Base-by-base conservation (phyloP, 30 jellyfish, hydroid and myxozoan genomes). In the Hydractinia echinata region DNA sequence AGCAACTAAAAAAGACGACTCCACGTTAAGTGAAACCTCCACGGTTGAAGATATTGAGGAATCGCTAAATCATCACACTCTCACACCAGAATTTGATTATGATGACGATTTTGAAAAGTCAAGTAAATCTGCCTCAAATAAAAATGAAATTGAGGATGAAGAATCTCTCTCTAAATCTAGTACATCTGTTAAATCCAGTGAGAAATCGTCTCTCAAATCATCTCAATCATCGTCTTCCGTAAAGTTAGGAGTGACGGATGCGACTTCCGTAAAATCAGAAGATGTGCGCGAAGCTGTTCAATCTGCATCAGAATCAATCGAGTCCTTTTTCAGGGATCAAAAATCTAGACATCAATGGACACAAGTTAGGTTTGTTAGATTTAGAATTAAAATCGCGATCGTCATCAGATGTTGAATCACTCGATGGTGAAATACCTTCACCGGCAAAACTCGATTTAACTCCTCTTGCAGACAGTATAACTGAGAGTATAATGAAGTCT, bases 391-490 rank as follows among this genome's bases (percentile, higher is more conserved):
- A 64, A 64, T 64, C 74, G 74, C 74, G 39, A n/a, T 64, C 74
- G 19, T 64, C 74, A 13, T 64, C 74, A n/a, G 74, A 64, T 7
- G 74, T 64, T 7, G 74, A 50, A 74, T 74, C 83, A 50, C 10
- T 49, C 20, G 68, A 74, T 50, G 51, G 19, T 8, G 61, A 54
- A 55, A 60, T 54, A 51, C 39, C 76, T n/a, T 54, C 85, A 56
- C 81, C 87, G 20, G 68, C 5, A 21, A 80, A 79, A 9, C 39
- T 61, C 30, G 96, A 88, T 78, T 56, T 86, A 55, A 72, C 74
- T 10, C 81, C 79, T 15, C 84, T 88, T 16, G 99, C 97, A 19
- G 99, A 85, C 52, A 82, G 85, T 50, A 81, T 94, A 13, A 81
- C 97, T 5, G 95, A 88, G 14, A 78, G 95, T 21, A 39, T 94